phyloP scores from a whole-genome alignment of 2,888 invertebrate genomes.

The Tribolium freemani region DNA sequence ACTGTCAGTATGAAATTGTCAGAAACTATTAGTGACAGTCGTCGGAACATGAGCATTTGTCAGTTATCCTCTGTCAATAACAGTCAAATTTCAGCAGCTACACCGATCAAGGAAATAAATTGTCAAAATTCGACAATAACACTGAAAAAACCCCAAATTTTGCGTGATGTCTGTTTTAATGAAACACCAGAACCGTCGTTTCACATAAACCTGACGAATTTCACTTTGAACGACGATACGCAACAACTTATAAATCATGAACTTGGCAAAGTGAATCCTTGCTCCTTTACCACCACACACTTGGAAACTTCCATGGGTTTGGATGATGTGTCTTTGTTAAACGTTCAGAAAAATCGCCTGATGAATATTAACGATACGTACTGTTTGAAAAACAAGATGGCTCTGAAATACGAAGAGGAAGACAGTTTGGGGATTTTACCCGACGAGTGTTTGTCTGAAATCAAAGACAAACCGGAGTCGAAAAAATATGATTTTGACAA shows the following conservation, averaged over 20 bases:
- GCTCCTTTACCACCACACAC: no score
- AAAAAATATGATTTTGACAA: neutral
- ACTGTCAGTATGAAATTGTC: neutral
- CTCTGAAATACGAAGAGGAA: neutral
- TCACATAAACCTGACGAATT: slow-evolving; percentile 17
- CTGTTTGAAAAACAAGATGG: neutral
- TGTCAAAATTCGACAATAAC: neutral
- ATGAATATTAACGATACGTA: slow-evolving; percentile 18
- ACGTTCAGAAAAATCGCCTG: neutral
- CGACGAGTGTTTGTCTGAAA: neutral
- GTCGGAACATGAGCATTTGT: no score
- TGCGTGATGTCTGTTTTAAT: no score
- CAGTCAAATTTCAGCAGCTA: neutral
- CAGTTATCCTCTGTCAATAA: neutral
- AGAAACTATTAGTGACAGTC: neutral
- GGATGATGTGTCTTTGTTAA: no score
- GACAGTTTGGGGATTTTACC: neutral
- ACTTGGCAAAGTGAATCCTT: neutral
- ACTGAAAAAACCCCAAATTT: neutral
- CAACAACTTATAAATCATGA: slow-evolving; percentile 6
- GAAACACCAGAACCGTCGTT: slow-evolving; percentile 5
- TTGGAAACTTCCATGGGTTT: no score
- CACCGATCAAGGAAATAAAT: neutral
- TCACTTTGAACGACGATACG: slow-evolving; percentile 27
- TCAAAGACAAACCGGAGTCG: neutral